Evolutionary conservation across 2,888 invertebrate genomes (phyloP), one percentile per base, ranked within the genome.

Genomic region (Sinotaia quadrata): DNA sequence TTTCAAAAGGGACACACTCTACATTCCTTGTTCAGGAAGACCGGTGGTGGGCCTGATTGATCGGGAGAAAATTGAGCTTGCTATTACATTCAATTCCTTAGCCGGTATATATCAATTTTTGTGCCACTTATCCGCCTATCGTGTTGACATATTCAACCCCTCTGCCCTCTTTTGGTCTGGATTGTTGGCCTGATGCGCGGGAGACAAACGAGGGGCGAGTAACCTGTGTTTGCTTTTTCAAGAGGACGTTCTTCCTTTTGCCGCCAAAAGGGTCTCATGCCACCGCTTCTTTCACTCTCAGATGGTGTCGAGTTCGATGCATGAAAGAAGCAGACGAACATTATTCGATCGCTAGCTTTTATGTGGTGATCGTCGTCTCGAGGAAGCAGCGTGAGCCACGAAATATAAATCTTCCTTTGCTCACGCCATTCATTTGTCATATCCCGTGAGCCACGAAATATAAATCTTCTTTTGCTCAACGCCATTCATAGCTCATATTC

Each of bases 91-190:
- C 27, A 44, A 41, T 41, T 27, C 29, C 44, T 44, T 41, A 59
- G 41, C 59, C 44, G 59, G 59, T 59, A 59, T 59, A 59, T 59
- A 59, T 59, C 59, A 59, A 59, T 59, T 59, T 59, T 29, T 59
- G 21, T 36, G 47, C 44, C 59, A 59, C 59, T 59, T 59, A 59
- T 59, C 37, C 59, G n/a, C 29, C 44, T 47, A 31, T 44, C 59
- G 12, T 59, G 59, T 59, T 59, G 59, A 59, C 59, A 59, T 59
- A 59, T 44, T 59, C 59, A 59, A 44, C 59, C 47, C 47, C 29
- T 41, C 44, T 15, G 18, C 44, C 44, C 29, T 41, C 29, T 54
- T 7, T 15, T 18, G 8, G 29, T 8, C 59, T 29, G 37, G n/a
- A 21, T 44, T 36, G 27, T 37, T 44, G 21, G 47, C 59, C 29